Conservation (phyloP, 2,797 vertebrate genomes). For the Manis crassicaudata region DNA sequence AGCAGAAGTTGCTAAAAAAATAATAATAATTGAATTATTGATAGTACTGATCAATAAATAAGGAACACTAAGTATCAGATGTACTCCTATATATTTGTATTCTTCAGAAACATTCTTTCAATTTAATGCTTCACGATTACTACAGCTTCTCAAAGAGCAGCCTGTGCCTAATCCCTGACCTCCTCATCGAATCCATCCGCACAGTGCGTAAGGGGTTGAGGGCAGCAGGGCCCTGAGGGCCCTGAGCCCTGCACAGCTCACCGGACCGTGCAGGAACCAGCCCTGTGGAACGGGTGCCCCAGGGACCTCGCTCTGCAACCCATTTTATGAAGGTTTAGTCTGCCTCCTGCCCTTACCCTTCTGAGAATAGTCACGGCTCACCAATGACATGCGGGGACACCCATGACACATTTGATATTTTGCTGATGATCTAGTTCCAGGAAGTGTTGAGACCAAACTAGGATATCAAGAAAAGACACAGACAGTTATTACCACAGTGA, state of each 20-base stretch:
- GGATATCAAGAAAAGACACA: background rate
- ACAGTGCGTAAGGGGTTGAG: background rate
- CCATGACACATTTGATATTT: background rate
- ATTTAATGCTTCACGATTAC: background rate
- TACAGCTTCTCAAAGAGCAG: background rate
- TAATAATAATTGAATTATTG: background rate
- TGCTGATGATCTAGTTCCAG: background rate
- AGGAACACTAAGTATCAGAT: background rate
- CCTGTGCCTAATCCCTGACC: too few relatives aligned
- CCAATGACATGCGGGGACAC: background rate
- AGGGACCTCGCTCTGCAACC: accelerated
- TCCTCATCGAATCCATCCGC: background rate
- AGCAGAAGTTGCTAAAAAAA: background rate
- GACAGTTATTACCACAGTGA: background rate
- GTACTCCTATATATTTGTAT: background rate
- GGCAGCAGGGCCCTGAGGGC: background rate
- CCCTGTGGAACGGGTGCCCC: too few relatives aligned
- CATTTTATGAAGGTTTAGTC: background rate
- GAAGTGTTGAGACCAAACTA: background rate
- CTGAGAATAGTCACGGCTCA: background rate
- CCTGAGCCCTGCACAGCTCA: background rate
- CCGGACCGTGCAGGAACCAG: too few relatives aligned
- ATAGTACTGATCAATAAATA: background rate
- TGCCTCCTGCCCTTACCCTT: background rate
- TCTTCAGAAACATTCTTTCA: background rate